Evolutionary conservation across 2,797 vertebrate species (phyloP).

Genomic region (Gila robusta): DNA sequence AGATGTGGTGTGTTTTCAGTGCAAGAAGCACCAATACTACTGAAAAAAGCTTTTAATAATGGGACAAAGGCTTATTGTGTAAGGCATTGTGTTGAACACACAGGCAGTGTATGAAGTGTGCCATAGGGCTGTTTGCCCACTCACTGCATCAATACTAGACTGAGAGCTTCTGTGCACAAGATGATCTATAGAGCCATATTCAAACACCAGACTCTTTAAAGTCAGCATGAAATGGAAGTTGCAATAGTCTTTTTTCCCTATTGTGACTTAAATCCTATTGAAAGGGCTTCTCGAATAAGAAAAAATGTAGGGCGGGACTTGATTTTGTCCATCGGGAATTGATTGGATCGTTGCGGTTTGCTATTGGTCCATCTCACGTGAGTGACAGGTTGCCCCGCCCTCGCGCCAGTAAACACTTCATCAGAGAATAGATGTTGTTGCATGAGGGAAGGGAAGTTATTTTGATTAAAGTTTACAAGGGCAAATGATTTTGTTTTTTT

Average conservation of each 20-base stretch:
- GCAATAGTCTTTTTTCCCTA: background rate
- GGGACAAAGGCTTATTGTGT: conserved; percentile 49
- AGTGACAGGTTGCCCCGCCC: too few relatives aligned
- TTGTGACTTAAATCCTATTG: background rate
- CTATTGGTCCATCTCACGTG: too few relatives aligned
- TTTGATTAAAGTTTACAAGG: background rate
- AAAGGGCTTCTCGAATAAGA: background rate
- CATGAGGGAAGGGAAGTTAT: background rate
- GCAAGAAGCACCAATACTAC: background rate
- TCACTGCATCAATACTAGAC: conserved; percentile 22
- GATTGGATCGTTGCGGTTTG: too few relatives aligned
- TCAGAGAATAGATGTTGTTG: background rate
- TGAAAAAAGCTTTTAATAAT: background rate
- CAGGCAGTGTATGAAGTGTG: conserved; percentile 30
- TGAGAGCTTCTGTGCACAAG: conserved; percentile 18
- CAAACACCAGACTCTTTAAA: conserved; percentile 1
- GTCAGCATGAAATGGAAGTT: background rate
- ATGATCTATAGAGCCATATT: conserved; percentile 1
- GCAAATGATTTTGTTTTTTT: background rate
- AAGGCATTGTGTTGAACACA: conserved; percentile 11
- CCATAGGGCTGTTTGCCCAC: conserved; percentile 19
- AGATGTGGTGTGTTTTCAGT: background rate
- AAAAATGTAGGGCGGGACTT: too few relatives aligned
- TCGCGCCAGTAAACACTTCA: background rate
- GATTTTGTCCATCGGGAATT: too few relatives aligned